Base-by-base conservation (phyloP, 1,140 invertebrate genomes). In the Drosophila parabipectinata region DNA sequence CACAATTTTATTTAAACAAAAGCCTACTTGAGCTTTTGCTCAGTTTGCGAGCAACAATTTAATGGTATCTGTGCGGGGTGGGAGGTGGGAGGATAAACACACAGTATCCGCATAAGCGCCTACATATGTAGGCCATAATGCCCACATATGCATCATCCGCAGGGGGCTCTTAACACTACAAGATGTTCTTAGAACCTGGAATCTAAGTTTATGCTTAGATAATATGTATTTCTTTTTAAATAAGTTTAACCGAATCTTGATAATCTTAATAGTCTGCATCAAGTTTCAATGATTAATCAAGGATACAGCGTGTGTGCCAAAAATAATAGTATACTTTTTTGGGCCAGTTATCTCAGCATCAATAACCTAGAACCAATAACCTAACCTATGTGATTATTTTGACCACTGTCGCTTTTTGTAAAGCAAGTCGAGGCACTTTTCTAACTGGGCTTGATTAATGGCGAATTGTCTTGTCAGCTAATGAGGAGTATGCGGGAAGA, bases 1-100 rank as follows among this genome's bases (percentile, higher is more conserved):
- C 74, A 87, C 64, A 87, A 51, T 87, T 88, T 88, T 67, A 87
- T 88, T 87, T 88, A 82, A 83, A 88, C 83, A 88, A 88, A 79
- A 77, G 83, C 75, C 72, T 67, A 73, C 83, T 88, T 88, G 79
- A 88, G 79, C 81, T 62, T 75, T 63, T 88, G 83, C 79, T 83
- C 83, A 85, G 69, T 66, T 82, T 61, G 62, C 73, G 47, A 63
- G 58, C 69, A 75, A 64, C 54, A 81, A 81, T 81, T 87, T 87
- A 75, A 87, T 78, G 34, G 15, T 34, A 12, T n/a, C 1, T 37
- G 30, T 54, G 10, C 48, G 47, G 24, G 15, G 9, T 28, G 41
- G 12, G n/a, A 1, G 41, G 41, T 1, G 4, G 14, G 18, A 18
- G 15, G 39, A 28, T 39, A 50, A 21, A 47, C 55, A 56, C 15